Evolutionary conservation across 2,113 vertebrate genomes (phyloP), one percentile per base, ranked within the genome.

Genomic region (Beaufortia kweichowensis): DNA sequence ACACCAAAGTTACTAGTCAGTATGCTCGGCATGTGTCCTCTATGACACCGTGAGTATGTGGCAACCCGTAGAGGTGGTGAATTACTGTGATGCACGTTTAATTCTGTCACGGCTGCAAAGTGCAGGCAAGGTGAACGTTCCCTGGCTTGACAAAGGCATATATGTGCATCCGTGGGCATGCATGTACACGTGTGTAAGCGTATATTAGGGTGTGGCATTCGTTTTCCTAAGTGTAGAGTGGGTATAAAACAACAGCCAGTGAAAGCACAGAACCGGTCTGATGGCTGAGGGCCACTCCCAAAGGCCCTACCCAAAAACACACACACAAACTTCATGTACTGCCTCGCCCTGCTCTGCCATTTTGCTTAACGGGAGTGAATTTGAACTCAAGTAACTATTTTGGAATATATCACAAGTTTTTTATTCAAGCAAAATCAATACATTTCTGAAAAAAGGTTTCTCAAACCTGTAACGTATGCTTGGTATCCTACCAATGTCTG

Each of bases 261-360:
- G 72, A 64, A 68, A 69, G 50, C 21, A 63, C 72, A 80, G 68
- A 83, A 35, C 43, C 77, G 60, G 81, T 82, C 55, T 11, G 64
- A 79, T 79, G 21, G 9, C 76, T 62, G n/a, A 56, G 43, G 14
- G 72, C 70, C 41, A 68, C 7, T 71, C 62, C 81, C 57, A 33
- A 53, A n/a, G 50, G 57, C 64, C 78, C 73, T 77, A 75, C 78
- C 53, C 73, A 21, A 60, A 59, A 76, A 86, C 84, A 69, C 59
- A 43, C 61, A 59, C 70, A 59, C 81, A 87, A 79, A 71, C 39
- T n/a, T 60, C 74, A 50, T 68, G 29, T 79, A 60, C 62, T 83
- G 55, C 71, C 65, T 63, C 72, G 28, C 81, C 80, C 55, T 79
- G 65, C 15, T 39, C 59, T 82, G 48, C 3, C 33, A 24, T 14